A percentile compares a stretch with the other conserved stretches of the same genome.
Conservation (phyloP, 2,797 vertebrate genomes). For the Spinus pinus region DNA sequence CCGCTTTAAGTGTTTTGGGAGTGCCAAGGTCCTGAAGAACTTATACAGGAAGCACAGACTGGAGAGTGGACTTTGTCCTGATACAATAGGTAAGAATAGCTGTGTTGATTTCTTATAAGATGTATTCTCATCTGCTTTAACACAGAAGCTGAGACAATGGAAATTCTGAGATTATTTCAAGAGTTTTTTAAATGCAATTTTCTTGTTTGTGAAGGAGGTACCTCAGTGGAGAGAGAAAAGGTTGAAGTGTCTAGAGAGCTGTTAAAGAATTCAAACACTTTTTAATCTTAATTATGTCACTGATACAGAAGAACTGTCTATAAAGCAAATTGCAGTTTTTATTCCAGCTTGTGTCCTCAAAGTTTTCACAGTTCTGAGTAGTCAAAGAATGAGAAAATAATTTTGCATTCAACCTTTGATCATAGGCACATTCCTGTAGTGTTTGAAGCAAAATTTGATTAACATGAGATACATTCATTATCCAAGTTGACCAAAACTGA, state of each 20-base stretch:
- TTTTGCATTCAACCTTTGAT: not conserved
- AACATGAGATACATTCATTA: not conserved
- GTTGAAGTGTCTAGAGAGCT: not conserved
- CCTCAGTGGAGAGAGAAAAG: not conserved
- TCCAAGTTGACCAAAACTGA: not conserved
- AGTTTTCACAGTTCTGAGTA: not conserved
- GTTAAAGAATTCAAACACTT: not conserved
- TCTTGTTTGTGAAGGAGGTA: not conserved
- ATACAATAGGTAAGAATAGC: slow-evolving; percentile 81
- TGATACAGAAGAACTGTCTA: not conserved
- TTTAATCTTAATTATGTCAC: not conserved
- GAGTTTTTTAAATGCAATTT: rapidly evolving
- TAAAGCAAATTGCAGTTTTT: not conserved
- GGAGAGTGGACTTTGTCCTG: slow-evolving; percentile 84
- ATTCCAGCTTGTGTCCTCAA: not conserved
- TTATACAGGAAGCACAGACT: slow-evolving; percentile 91
- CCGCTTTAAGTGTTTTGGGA: slow-evolving; percentile 96
- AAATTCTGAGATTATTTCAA: not conserved
- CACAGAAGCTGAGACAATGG: not conserved
- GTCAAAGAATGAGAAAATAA: not conserved
- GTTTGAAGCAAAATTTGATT: not conserved
- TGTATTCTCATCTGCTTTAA: not conserved
- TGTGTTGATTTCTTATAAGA: not conserved
- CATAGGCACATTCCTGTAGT: not conserved
- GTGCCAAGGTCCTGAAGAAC: slow-evolving; percentile 95